Evolutionary conservation across 2,113 vertebrate genomes (phyloP), one percentile per base, ranked within the genome.

Genomic region (Coryphaenoides rupestris): DNA sequence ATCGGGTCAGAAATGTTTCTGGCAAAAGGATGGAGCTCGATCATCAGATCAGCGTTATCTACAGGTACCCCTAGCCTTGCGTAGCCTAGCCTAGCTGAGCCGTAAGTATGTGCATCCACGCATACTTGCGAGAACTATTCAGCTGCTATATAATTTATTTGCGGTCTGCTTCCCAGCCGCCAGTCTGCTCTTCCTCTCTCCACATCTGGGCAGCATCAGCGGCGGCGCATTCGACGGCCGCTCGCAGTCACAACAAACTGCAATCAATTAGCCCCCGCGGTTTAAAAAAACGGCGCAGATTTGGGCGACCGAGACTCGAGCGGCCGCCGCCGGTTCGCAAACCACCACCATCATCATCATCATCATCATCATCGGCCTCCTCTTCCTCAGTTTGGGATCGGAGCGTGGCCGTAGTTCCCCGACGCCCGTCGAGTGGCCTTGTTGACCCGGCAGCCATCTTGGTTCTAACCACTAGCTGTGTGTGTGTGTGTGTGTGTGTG

Each of bases 291-390:
- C 53, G 55, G 66, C 50, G 76, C 57, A 73, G 73, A 60, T 74
- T 70, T 54, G 58, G n/a, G n/a, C n/a, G n/a, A n/a, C n/a, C n/a
- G n/a, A n/a, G n/a, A n/a, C n/a, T 58, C 13, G 68, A 73, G 78
- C 74, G 79, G 78, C 74, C 80, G 73, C 78, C 49, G 62, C 6
- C n/a, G n/a, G n/a, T n/a, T n/a, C n/a, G n/a, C n/a, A n/a, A n/a
- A n/a, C n/a, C 24, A 26, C 6, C 24, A 26, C 6, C 24, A 3
- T 9, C 33, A 12, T 9, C 33, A 40, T 40, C 33, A 5, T 40
- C 33, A 2, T 40, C 33, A 40, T 40, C 33, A 2, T 40, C 33
- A 5, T 40, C 33, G 9, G 9, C 33, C 4, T 40, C 33, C 9
- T 40, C 24, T 3, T 26, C 24, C 3, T 26, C 24, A 26, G 24